phyloP scores from a whole-genome alignment of 2,113 vertebrate genomes.

The Puma concolor region DNA sequence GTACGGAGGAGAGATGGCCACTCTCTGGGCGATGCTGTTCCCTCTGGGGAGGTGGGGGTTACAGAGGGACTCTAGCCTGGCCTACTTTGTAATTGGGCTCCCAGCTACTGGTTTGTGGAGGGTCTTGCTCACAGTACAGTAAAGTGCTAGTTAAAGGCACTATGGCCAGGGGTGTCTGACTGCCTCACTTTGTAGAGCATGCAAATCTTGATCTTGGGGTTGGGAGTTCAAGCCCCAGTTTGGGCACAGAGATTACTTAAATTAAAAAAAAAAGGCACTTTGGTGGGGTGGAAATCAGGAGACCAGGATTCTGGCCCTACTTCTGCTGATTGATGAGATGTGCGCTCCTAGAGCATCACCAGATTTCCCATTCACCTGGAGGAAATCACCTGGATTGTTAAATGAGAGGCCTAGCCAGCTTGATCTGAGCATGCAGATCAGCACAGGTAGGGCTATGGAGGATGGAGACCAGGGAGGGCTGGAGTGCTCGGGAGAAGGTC shows the following conservation, averaged over 20 bases:
- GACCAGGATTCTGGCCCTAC: neutral
- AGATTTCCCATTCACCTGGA: neutral
- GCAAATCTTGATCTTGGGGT: neutral
- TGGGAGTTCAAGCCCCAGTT: neutral
- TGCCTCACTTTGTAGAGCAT: neutral
- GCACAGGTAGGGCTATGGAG: neutral
- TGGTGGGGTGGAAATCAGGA: neutral
- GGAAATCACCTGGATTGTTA: neutral
- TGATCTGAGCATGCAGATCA: neutral
- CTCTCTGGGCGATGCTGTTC: neutral
- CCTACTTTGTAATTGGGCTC: neutral
- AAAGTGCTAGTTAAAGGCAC: neutral
- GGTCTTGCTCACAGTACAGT: neutral
- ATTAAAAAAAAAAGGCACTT: neutral
- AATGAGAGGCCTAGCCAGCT: neutral
- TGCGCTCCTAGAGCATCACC: rapidly evolving
- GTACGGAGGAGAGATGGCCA: neutral
- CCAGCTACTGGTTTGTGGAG: neutral
- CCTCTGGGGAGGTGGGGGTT: neutral
- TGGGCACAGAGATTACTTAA: neutral
- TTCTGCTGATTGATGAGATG: neutral
- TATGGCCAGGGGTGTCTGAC: neutral
- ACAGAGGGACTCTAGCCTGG: neutral
- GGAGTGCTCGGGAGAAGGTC: neutral
- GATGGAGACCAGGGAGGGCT: neutral